Evolutionary conservation across 1,140 invertebrate species (phyloP).

Genomic region (Trichomalopsis sarcophagae): DNA sequence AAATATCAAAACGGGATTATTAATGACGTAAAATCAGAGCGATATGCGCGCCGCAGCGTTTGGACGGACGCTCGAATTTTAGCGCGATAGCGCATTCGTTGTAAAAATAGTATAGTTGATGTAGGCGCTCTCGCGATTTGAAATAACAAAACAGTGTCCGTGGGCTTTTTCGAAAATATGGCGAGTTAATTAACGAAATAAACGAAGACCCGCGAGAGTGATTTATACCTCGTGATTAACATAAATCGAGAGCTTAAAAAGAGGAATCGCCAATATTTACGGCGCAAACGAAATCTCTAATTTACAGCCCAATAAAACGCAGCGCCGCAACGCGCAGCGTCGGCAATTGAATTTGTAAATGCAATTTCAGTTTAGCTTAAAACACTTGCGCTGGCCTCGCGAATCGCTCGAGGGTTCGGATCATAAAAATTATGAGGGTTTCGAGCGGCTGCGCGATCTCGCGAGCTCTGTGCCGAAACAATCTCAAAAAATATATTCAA

Average conservation of each 20-base stretch:
- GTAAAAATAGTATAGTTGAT: too few species aligned
- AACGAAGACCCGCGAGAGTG: neutral
- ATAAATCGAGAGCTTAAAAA: conserved; percentile 36
- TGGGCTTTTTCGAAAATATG: neutral
- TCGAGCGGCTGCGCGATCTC: neutral
- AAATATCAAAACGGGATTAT: neutral
- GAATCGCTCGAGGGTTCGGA: conserved; percentile 1
- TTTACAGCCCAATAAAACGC: conserved; percentile 50
- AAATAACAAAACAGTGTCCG: neutral
- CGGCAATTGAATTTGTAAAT: conserved; percentile 49
- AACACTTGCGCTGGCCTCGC: neutral
- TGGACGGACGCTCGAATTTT: too few species aligned
- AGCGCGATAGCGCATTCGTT: too few species aligned
- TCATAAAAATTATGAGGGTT: conserved; percentile 38
- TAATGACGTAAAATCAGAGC: neutral
- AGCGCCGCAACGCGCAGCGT: neutral
- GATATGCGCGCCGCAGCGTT: too few species aligned
- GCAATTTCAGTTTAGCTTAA: conserved; percentile 43
- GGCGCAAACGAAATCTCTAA: conserved; percentile 44
- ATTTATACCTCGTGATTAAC: conserved; percentile 44
- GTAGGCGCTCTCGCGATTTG: too few species aligned
- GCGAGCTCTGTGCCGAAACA: neutral
- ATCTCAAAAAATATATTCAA: conserved; percentile 29
- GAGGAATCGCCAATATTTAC: conserved; percentile 43
- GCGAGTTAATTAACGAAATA: conserved; percentile 29